phyloP scores from a whole-genome alignment of 2,113 vertebrate genomes.

The Chamaetylas fuelleborni region DNA sequence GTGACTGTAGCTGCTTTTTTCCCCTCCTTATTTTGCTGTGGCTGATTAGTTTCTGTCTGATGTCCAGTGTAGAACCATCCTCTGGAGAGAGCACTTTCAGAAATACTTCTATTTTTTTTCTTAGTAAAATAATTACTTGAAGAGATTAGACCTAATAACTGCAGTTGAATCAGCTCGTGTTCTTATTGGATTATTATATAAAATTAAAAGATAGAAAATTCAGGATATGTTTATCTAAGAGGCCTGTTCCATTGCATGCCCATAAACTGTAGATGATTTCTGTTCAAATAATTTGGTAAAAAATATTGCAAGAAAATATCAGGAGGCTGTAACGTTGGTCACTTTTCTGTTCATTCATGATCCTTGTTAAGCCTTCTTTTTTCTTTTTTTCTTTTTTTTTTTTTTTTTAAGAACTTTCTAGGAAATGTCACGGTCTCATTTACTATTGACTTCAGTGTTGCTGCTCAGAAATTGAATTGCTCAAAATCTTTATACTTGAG shows the following conservation, averaged over 20 bases:
- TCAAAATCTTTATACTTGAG: not conserved
- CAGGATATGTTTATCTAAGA: not conserved
- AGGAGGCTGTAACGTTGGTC: fast-evolving
- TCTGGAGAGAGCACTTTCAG: not conserved
- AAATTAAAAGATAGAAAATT: not conserved
- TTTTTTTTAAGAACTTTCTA: not conserved
- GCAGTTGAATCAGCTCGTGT: not conserved
- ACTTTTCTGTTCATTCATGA: not conserved
- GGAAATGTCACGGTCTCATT: not conserved
- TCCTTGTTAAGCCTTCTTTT: not conserved
- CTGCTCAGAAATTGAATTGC: not conserved
- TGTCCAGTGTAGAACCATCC: not conserved
- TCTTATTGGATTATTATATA: not conserved
- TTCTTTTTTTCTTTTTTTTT: too few relatives aligned
- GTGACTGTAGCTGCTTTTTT: slow-evolving; percentile 2
- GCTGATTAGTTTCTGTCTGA: not conserved
- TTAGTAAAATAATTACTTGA: slow-evolving; percentile 2
- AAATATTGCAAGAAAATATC: not conserved
- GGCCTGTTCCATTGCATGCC: not conserved
- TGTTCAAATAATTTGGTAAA: not conserved
- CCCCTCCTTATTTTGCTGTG: not conserved
- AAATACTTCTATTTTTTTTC: not conserved
- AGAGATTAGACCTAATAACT: not conserved
- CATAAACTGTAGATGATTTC: not conserved
- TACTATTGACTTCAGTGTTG: not conserved